These are phyloP conservation scores for Agapornis roseicollis DNA, from an alignment of 2,113 vertebrate genomes.

Conservation along the genomic window DNA sequence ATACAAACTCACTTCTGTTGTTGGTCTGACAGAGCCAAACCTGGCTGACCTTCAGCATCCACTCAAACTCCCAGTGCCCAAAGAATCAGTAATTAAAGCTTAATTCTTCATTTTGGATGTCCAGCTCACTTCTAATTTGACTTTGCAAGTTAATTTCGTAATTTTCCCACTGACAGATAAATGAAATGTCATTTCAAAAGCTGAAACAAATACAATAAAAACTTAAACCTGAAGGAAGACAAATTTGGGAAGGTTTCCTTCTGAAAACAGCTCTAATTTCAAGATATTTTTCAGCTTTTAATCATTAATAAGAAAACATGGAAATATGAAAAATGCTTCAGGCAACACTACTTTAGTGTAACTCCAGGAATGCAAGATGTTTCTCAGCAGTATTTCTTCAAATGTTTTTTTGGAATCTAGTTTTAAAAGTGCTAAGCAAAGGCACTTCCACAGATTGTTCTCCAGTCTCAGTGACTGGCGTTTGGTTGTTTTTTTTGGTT, in stretches of 20 bases:
- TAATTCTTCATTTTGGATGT: not conserved
- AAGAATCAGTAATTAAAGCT: not conserved
- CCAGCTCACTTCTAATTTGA: not conserved
- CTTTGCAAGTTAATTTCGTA: not conserved
- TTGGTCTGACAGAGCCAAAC: not conserved
- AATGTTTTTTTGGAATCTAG: not conserved
- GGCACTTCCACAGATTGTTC: not conserved
- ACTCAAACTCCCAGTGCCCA: not conserved
- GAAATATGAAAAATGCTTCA: slow-evolving; percentile 9
- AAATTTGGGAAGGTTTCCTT: not conserved
- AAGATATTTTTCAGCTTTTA: slow-evolving; percentile 14
- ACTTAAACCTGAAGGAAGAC: not conserved
- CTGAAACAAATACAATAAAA: not conserved
- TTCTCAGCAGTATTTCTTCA: slow-evolving; percentile 33
- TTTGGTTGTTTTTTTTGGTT: too few species aligned
- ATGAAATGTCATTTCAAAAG: not conserved
- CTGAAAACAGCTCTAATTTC: slow-evolving; percentile 24
- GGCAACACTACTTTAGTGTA: slow-evolving; percentile 1
- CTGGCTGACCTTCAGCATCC: not conserved
- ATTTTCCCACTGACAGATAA: not conserved
- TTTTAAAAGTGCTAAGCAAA: slow-evolving; percentile 21
- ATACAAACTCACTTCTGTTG: not conserved
- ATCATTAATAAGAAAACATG: slow-evolving; percentile 21
- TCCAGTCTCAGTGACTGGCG: not conserved
- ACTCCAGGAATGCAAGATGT: slow-evolving; percentile 20